Evolutionary conservation across 1,140 invertebrate genomes (phyloP), one percentile per base, ranked within the genome.

Genomic region (Trinorchestia longiramus): DNA sequence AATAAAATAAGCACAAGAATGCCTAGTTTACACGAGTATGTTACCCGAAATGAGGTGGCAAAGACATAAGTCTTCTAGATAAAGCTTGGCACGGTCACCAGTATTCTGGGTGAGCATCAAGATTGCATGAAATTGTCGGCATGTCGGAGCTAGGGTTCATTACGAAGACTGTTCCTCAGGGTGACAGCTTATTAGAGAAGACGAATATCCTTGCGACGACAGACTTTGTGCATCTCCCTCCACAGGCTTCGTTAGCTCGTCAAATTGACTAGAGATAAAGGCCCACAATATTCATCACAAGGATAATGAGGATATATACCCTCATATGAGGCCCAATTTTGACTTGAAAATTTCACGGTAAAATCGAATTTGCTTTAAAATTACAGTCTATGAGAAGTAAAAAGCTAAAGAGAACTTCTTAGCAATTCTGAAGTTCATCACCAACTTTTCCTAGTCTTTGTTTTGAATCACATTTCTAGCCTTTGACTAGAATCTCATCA

Each of bases 151-250:
- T 28, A 77, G 62, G 62, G 62, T 77, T 11, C 62, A 36, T 77
- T 77, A 77, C 62, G 47, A 23, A 77, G 62, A 77, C 62, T 77
- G 62, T 77, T 77, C 28, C 62, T 77, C 62, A 77, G 62, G 62
- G 62, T 77, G 62, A 77, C 62, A 77, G 47, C 62, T 77, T 77
- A 77, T 77, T 77, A 77, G 62, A 77, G 62, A 77, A 77, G 62
- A 77, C 62, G 62, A 77, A 77, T 77, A 77, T 77, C 62, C 62
- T 28, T 77, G 62, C 62, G 62, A 77, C 62, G 62, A 77, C 62
- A 77, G 62, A 77, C 62, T 77, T 77, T 77, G 8, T 77, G 28
- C 62, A 77, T 77, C 62, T 77, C 62, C 62, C 62, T 77, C 62
- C 8, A 28, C 28, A 77, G 62, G 62, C 62, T 77, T 77, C 62